Evolutionary conservation across 1,140 invertebrate genomes (phyloP).

Genomic region (Tetragnatha versicolor): DNA sequence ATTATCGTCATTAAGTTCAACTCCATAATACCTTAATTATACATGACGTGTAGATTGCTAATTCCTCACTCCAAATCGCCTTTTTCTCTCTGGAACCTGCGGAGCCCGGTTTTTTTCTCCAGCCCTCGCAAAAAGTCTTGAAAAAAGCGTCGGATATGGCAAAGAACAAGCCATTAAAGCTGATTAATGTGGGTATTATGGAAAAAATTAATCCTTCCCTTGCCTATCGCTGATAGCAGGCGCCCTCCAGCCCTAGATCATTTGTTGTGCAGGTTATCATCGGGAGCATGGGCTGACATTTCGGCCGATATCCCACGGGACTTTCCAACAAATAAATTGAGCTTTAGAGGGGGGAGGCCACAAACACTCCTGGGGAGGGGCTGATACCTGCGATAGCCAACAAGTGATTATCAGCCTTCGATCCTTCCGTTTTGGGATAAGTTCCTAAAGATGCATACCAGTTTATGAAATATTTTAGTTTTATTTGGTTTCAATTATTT

Average conservation of each 20-base stretch:
- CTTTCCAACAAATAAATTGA: constrained; percentile 46
- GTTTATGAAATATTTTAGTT: no score
- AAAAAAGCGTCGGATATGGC: background rate
- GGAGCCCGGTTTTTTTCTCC: background rate
- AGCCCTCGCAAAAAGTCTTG: background rate
- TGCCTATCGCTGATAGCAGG: constrained; percentile 53
- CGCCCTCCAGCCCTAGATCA: constrained; percentile 19
- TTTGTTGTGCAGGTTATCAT: constrained; percentile 45
- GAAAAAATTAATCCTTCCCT: constrained; percentile 53
- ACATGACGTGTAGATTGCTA: constrained; percentile 20
- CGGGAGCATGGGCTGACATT: constrained; percentile 19
- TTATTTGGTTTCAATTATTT: no score
- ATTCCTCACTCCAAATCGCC: constrained; percentile 27
- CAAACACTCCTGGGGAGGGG: no score
- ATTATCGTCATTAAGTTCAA: constrained; percentile 34
- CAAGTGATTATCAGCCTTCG: no score
- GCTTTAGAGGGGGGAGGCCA: no score
- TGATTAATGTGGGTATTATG: constrained; percentile 53
- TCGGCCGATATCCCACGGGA: constrained; percentile 28
- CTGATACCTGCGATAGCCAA: no score
- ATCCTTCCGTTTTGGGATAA: no score
- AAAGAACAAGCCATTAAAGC: constrained; percentile 42
- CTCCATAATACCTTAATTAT: constrained; percentile 49
- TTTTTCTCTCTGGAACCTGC: no score
- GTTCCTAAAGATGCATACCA: no score